A percentile compares a stretch with the other conserved stretches of the same genome.
Conservation (phyloP, 2,113 vertebrate genomes). For the Atherinomorus stipes region DNA sequence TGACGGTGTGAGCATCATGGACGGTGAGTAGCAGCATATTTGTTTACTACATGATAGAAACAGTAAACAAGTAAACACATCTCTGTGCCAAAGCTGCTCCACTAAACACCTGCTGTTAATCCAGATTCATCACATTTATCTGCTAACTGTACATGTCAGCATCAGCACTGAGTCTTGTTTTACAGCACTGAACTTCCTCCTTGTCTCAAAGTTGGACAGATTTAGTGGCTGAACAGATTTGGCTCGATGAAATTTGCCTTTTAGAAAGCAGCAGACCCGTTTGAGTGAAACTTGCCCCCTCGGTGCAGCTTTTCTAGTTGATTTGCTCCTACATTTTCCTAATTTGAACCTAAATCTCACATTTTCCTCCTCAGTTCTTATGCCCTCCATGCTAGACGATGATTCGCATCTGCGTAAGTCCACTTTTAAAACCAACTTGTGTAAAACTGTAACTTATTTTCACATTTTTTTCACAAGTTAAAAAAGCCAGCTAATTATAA, state of each 20-base stretch:
- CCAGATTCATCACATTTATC: too few relatives aligned
- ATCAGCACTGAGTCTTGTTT: neutral
- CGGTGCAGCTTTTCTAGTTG: neutral
- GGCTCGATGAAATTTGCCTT: neutral
- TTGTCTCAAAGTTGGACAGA: slow-evolving; percentile 27
- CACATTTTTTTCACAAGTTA: slow-evolving; percentile 17
- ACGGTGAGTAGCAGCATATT: slow-evolving; percentile 73
- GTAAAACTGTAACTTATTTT: slow-evolving; percentile 9
- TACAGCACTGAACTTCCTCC: slow-evolving; percentile 32
- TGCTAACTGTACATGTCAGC: too few relatives aligned
- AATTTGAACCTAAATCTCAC: slow-evolving; percentile 10
- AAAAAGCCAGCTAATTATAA: slow-evolving; percentile 12
- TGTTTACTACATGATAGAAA: neutral
- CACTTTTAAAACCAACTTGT: slow-evolving; percentile 1
- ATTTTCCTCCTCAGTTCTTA: slow-evolving; percentile 66
- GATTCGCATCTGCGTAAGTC: slow-evolving; percentile 72
- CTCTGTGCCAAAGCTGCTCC: neutral
- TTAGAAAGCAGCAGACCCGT: neutral
- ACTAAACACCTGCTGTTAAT: neutral
- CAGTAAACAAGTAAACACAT: neutral
- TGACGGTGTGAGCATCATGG: slow-evolving; percentile 69
- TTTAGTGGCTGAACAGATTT: neutral
- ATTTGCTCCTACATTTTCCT: neutral
- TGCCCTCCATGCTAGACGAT: slow-evolving; percentile 81
- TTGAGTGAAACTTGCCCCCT: too few relatives aligned